phyloP scores from a whole-genome alignment of 2,113 vertebrate genomes.

The Nycticorax nycticorax region DNA sequence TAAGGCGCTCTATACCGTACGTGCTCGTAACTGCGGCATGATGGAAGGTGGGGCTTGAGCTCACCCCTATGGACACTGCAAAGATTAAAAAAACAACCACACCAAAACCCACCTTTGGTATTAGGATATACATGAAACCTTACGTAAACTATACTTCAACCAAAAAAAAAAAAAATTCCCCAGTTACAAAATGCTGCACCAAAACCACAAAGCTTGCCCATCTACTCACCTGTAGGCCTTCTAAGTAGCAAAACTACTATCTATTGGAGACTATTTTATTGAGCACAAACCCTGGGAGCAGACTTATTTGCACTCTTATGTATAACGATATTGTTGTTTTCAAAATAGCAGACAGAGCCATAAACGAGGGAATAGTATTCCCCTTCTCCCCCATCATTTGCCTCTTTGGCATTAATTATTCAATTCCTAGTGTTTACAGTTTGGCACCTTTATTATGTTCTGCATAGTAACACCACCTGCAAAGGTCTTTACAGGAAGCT shows the following conservation, averaged over 20 bases:
- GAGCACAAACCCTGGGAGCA: neutral
- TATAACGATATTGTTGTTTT: neutral
- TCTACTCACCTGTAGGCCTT: neutral
- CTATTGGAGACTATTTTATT: neutral
- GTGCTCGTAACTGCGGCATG: neutral
- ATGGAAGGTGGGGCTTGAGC: neutral
- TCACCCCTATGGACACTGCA: neutral
- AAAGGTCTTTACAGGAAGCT: neutral
- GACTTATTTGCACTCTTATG: neutral
- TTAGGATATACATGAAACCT: neutral
- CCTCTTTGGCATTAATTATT: conserved; percentile 9
- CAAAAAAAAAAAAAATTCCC: neutral
- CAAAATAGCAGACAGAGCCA: neutral
- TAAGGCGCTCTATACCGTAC: neutral
- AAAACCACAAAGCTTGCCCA: neutral
- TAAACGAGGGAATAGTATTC: neutral
- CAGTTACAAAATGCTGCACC: neutral
- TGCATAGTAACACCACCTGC: neutral
- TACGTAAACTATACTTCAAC: neutral
- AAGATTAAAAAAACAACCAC: neutral
- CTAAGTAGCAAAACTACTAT: neutral
- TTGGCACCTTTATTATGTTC: neutral
- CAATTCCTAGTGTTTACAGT: neutral
- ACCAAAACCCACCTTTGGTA: neutral
- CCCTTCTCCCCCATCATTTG: neutral